Conservation (phyloP, 2,888 invertebrate genomes). For the Resseliella maxima region DNA sequence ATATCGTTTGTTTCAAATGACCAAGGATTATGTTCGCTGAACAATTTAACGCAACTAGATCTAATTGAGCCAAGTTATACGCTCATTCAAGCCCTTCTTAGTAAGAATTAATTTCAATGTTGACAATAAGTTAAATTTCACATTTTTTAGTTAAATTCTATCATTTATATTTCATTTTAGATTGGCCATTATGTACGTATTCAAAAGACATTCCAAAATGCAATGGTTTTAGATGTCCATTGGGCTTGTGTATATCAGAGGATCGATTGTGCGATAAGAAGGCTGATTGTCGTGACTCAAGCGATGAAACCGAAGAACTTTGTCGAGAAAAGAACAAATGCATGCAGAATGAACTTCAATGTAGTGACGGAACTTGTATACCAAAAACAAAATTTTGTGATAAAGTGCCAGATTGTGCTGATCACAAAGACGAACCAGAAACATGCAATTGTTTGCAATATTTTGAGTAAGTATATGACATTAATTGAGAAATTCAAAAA, state of each 20-base stretch:
- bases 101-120: conserved; percentile 60
- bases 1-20: conserved; percentile 74
- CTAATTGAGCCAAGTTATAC: conserved; percentile 62
- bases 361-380: conserved; percentile 76
- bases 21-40: conserved; percentile 68
- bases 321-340: not conserved
- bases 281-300: conserved; percentile 75
- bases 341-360: conserved; percentile 72
- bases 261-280: conserved; percentile 76
- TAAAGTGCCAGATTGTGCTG: conserved; percentile 75
- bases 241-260: conserved; percentile 75
- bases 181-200: not conserved
- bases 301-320: conserved; percentile 71
- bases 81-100: conserved; percentile 63
- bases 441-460: conserved; percentile 75
- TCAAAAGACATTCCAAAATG: conserved; percentile 66
- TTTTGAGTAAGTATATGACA: conserved; percentile 67
- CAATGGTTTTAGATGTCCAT: conserved; percentile 73
- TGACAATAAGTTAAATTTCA: not conserved
- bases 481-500: not conserved
- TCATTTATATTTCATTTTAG: not conserved
- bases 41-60: conserved; percentile 61
- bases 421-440: conserved; percentile 78
- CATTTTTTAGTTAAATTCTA: too few species aligned
- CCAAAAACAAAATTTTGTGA: conserved; percentile 78